Evolutionary conservation across 2,113 vertebrate species (phyloP).

Genomic region (Pampusana beccarii): DNA sequence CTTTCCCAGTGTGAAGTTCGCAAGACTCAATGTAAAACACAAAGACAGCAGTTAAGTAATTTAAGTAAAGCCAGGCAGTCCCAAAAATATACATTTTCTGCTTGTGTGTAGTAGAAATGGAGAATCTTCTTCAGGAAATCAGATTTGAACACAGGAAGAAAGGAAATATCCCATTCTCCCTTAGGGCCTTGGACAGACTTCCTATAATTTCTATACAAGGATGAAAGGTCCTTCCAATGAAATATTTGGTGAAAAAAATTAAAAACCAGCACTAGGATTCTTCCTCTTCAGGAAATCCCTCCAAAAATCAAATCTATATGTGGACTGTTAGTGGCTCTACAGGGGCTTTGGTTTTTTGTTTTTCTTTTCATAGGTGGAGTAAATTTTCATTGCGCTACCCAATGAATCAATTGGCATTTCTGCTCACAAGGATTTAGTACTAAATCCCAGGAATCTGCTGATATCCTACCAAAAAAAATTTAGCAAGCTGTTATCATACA

Average conservation of each 20-base stretch:
- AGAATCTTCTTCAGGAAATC: conserved; percentile 48
- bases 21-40: neutral
- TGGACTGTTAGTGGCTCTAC: neutral
- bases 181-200: conserved; percentile 25
- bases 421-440: neutral
- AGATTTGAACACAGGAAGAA: conserved; percentile 29
- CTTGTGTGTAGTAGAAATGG: neutral
- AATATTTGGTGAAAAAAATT: neutral
- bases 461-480: neutral
- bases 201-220: conserved; percentile 53
- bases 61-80: neutral
- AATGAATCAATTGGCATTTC: neutral
- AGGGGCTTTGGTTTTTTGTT: neutral
- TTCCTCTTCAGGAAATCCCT: conserved; percentile 15
- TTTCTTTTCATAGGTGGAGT: neutral
- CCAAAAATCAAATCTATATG: neutral
- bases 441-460: neutral
- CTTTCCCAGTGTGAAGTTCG: neutral
- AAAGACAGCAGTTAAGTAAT: neutral
- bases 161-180: conserved; percentile 30
- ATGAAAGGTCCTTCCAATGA: conserved; percentile 43
- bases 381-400: neutral
- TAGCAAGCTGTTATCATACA: neutral
- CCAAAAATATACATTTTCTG: neutral
- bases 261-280: neutral